Percentiles rank a stretch among this genome's conserved stretches.
These are phyloP conservation scores for Amphiprion ocellaris DNA, from an alignment of 2,113 vertebrate species.

Conservation along the genomic window DNA sequence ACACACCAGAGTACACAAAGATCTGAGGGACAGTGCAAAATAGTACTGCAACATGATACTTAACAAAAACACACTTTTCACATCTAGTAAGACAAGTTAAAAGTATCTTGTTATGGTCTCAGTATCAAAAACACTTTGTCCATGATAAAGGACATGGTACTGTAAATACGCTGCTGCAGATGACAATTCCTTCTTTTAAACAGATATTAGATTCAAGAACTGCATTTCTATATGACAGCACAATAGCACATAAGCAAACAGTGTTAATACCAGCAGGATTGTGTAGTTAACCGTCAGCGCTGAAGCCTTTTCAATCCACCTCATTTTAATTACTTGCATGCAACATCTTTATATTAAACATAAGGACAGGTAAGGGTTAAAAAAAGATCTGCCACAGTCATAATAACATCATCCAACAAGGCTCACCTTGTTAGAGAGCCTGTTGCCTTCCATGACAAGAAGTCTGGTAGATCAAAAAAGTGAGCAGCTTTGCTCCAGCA, in stretches of 20 bases:
- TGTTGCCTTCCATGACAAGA: conserved; percentile 96
- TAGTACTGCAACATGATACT: neutral
- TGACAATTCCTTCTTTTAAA: conserved; percentile 20
- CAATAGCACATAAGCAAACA: neutral
- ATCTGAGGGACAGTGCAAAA: conserved; percentile 81
- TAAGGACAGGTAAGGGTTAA: neutral
- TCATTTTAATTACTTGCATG: too few species aligned
- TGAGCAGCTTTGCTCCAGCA: conserved; percentile 86
- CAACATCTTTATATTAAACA: neutral
- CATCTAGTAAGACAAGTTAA: neutral
- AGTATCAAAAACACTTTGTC: neutral
- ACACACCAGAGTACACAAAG: conserved; percentile 94
- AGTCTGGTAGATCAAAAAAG: conserved; percentile 98
- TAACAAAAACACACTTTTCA: neutral
- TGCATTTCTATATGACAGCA: neutral
- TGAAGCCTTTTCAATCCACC: neutral
- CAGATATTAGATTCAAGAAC: conserved; percentile 4
- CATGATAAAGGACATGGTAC: neutral
- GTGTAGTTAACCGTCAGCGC: neutral
- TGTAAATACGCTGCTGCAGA: neutral
- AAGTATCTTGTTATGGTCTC: conserved; percentile 7
- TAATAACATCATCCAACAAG: neutral
- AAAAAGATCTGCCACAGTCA: neutral
- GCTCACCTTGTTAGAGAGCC: conserved; percentile 90
- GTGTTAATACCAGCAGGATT: neutral